Evolutionary conservation across 1,140 invertebrate species (phyloP), one percentile per base, ranked within the genome.

Genomic region (Leptopilina boulardi): DNA sequence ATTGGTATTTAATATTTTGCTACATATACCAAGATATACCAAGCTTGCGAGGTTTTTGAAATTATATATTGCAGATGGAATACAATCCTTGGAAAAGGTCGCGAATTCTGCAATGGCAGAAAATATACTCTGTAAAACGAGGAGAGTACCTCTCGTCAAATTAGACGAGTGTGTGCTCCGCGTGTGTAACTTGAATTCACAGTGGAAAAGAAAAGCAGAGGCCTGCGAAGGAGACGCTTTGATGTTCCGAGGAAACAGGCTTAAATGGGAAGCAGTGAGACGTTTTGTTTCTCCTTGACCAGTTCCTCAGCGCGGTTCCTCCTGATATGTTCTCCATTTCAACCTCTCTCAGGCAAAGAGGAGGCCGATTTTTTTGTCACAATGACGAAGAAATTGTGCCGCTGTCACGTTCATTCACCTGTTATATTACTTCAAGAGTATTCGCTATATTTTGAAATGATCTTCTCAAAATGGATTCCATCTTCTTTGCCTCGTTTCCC

Each of bases 191-290:
- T 71, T 38, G 74, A 21, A 54, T 30, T 70, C 71, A n/a, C n/a
- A 71, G 77, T 74, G 73, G 79, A 80, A 78, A 81, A 44, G 73
- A 73, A 73, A 44, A 51, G 72, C 26, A 73, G 74, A n/a, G n/a
- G n/a, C n/a, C 75, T 73, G 21, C 2, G n/a, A n/a, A n/a, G n/a
- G n/a, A 79, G 77, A 51, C 47, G n/a, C 83, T 82, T 84, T 84
- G 83, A 84, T 82, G 83, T 82, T 79, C 81, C 83, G 78, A 78
- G 77, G 83, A 82, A 84, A 84, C 83, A 77, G 76, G 75, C 81
- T 84, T 84, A 84, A 84, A 82, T 84, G 83, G 59, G 83, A 80
- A 82, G 81, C 77, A 80, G 77, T 74, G 83, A n/a, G n/a, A 79
- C 78, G 83, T 84, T 82, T 79, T 81, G 83, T 75, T 82, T 79